Evolutionary conservation across 30 jellyfish, hydroid and myxozoan species (phyloP).

Genomic region (Hydra vulgaris): DNA sequence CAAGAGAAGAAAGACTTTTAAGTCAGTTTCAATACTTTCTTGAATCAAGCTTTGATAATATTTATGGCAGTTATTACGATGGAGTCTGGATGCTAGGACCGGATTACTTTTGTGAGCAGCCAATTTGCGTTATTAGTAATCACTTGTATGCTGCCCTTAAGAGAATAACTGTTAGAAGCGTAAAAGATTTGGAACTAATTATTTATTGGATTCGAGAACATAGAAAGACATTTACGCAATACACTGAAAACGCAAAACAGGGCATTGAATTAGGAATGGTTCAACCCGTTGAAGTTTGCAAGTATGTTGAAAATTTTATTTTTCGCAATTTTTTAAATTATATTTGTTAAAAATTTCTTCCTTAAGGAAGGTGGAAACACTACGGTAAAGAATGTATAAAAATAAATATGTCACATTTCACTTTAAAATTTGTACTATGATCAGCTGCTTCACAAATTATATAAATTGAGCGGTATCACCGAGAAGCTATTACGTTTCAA

Average conservation of each 20-base stretch:
- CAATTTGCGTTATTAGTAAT: slow-evolving; percentile 38
- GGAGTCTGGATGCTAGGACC: slow-evolving; percentile 87
- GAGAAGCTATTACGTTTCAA: too few species aligned
- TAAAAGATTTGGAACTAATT: slow-evolving; percentile 33
- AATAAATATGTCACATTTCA: too few species aligned
- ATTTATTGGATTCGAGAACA: slow-evolving; percentile 43
- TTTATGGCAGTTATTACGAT: slow-evolving; percentile 48
- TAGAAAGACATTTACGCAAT: slow-evolving; percentile 45
- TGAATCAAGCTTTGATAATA: slow-evolving; percentile 48
- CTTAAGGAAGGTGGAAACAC: too few species aligned
- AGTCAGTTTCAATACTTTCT: slow-evolving; percentile 43
- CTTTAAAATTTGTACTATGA: too few species aligned
- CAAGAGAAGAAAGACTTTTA: slow-evolving; percentile 54
- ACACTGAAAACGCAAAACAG: slow-evolving; percentile 21
- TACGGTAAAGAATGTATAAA: too few species aligned
- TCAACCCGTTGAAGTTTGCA: slow-evolving; percentile 13
- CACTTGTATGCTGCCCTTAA: slow-evolving; percentile 33
- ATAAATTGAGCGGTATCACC: too few species aligned
- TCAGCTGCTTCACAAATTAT: too few species aligned
- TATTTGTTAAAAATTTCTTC: too few species aligned
- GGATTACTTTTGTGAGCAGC: slow-evolving; percentile 61
- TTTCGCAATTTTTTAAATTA: background rate
- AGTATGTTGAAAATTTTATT: background rate
- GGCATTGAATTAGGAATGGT: slow-evolving; percentile 61
- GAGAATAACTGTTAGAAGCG: slow-evolving; percentile 23